phyloP scores from a whole-genome alignment of 2,888 invertebrate genomes.

The Tiliacea citrago region DNA sequence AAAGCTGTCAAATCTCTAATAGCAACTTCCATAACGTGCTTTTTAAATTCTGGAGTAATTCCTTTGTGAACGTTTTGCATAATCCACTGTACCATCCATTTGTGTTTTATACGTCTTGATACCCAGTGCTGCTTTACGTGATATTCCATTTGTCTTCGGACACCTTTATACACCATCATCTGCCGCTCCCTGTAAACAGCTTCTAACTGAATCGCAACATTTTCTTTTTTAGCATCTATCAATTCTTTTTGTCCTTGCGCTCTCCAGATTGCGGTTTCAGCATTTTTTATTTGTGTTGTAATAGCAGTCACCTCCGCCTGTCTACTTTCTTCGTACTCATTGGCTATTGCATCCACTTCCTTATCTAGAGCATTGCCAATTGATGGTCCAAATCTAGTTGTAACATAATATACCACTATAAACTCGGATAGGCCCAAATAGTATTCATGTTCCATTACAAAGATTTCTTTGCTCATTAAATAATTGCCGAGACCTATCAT shows the following conservation, averaged over 20 bases:
- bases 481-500: conserved; percentile 94
- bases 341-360: conserved; percentile 91
- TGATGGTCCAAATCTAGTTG: conserved; percentile 93
- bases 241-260: conserved; percentile 94
- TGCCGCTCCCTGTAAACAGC: conserved; percentile 94
- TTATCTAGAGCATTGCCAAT: conserved; percentile 92
- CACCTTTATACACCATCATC: conserved; percentile 88
- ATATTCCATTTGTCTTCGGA: conserved; percentile 96
- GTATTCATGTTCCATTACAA: conserved; percentile 98
- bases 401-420: conserved; percentile 89
- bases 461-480: conserved; percentile 97
- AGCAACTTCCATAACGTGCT: conserved; percentile 95
- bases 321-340: conserved; percentile 89
- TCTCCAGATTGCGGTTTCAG: conserved; percentile 93
- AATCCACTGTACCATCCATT: conserved; percentile 98
- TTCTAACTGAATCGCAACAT: conserved; percentile 97
- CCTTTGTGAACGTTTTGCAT: conserved; percentile 94
- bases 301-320: conserved; percentile 84
- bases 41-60: conserved; percentile 96
- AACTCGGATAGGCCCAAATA: conserved; percentile 94
- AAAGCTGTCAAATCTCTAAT: conserved; percentile 94
- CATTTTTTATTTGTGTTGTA: conserved; percentile 89
- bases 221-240: conserved; percentile 96
- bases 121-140: conserved; percentile 95
- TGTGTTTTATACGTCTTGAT: conserved; percentile 95